These are phyloP conservation scores for Rhagologus leucostigma DNA, from an alignment of 2,113 vertebrate genomes.

Conservation along the genomic window DNA sequence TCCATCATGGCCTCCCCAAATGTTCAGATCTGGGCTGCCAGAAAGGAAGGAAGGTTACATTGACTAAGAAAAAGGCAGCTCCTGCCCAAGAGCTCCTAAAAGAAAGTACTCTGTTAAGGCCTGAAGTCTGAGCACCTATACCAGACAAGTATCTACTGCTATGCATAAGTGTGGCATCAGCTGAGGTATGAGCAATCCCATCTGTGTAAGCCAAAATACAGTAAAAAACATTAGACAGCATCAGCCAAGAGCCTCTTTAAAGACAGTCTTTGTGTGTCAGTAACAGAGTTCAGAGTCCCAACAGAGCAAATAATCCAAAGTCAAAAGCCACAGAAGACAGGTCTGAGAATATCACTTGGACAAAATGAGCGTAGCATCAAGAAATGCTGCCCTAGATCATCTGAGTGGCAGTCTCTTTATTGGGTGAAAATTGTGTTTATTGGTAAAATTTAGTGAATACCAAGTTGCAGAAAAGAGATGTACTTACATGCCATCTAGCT, in stretches of 20 bases:
- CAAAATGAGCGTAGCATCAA: not conserved
- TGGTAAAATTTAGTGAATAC: not conserved
- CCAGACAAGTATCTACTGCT: not conserved
- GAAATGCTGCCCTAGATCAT: not conserved
- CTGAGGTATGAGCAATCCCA: not conserved
- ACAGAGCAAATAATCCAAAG: not conserved
- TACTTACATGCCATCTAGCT: not conserved
- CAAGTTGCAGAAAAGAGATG: not conserved
- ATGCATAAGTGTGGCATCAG: not conserved
- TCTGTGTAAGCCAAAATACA: not conserved
- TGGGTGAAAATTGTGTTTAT: fast-evolving
- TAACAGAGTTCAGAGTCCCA: not conserved
- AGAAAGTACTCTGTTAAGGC: not conserved
- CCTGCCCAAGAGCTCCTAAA: not conserved
- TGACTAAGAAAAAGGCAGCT: not conserved
- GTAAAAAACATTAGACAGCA: not conserved
- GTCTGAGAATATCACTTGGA: not conserved
- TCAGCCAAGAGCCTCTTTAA: not conserved
- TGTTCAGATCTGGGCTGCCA: not conserved
- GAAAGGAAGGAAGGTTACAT: not conserved
- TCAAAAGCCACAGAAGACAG: not conserved
- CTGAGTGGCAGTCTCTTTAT: not conserved
- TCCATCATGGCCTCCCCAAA: not conserved
- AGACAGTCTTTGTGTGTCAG: not conserved
- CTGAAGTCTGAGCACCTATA: not conserved